Evolutionary conservation across 2,113 vertebrate species (phyloP).

Genomic region (Anolis sagrei): DNA sequence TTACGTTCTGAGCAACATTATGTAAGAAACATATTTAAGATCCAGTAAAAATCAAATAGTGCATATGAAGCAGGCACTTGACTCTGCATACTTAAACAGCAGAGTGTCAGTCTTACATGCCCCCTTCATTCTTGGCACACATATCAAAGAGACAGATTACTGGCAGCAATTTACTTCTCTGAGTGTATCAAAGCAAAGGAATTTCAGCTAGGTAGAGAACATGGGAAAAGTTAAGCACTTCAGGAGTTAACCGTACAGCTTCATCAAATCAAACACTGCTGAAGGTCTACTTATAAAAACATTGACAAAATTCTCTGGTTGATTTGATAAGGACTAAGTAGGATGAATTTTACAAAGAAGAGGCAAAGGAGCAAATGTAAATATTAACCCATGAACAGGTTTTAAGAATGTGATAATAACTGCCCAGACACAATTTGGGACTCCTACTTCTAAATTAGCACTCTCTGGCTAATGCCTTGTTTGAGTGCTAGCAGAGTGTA

Average conservation of each 20-base stretch:
- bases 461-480: neutral
- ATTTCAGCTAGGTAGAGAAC: conserved; percentile 13
- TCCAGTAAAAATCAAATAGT: conserved; percentile 49
- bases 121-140: conserved; percentile 29
- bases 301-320: neutral
- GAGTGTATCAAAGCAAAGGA: conserved; percentile 16
- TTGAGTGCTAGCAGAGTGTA: neutral
- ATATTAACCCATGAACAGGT: neutral
- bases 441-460: neutral
- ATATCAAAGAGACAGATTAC: neutral
- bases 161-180: neutral
- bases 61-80: conserved; percentile 44
- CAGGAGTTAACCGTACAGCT: neutral
- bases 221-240: conserved; percentile 17
- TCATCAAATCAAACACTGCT: conserved; percentile 14
- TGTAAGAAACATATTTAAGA: conserved; percentile 49
- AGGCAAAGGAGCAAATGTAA: neutral
- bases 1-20: conserved; percentile 23
- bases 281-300: neutral
- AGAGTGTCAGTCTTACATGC: conserved; percentile 2
- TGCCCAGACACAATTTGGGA: neutral
- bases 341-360: neutral
- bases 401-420: neutral
- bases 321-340: neutral
- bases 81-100: conserved; percentile 41